Base-by-base conservation (phyloP, 2,113 vertebrate genomes). In the human (Homo sapiens) region DNA sequence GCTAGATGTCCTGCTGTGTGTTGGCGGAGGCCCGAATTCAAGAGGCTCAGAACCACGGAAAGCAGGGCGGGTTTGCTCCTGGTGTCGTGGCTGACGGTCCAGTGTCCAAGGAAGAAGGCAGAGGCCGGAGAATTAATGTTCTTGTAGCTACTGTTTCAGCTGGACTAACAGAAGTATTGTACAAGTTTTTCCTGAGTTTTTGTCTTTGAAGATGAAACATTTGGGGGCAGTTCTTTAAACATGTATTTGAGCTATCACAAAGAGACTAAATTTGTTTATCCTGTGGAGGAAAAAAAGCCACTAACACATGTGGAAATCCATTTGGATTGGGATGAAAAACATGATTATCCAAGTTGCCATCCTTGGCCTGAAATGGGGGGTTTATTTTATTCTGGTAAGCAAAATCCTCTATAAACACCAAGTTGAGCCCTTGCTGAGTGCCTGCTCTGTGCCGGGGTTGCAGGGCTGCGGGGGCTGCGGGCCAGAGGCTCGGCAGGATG, bases 171-270 rank as follows among this genome's bases (percentile, higher is more conserved):
- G 18, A 30, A 68, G 78, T 55, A 45, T 45, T 87, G 82, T 55
- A 50, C 18, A 66, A 83, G 38, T 25, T 87, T 93, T 82, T 73
- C 45, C 86, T 57, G 66, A 4, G 61, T 75, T 61, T 95, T 75
- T 90, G 75, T 68, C 45, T 16, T 91, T 48, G 79, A 97, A 97
- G 92, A 92, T 6, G 35, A 45, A 68, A 48, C 32, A 78, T 91
- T 90, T 92, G 76, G 88, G 73, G 73, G 57, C 43, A 72, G 55
- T 66, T 82, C 55, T 94, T 94, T 75, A 96, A 76, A 85, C 76
- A n/a, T 75, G 17, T 45, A 61, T 73, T 86, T 96, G 94, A 94
- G 66, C n/a, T 80, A 78, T 38, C 72, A 59, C 23, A 52, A 55
- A 86, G n/a, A 59, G 70, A 68, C 12, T 27, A 75, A 73, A 48